Conservation (phyloP, 2,888 invertebrate genomes). For the Piscicola geometra region DNA sequence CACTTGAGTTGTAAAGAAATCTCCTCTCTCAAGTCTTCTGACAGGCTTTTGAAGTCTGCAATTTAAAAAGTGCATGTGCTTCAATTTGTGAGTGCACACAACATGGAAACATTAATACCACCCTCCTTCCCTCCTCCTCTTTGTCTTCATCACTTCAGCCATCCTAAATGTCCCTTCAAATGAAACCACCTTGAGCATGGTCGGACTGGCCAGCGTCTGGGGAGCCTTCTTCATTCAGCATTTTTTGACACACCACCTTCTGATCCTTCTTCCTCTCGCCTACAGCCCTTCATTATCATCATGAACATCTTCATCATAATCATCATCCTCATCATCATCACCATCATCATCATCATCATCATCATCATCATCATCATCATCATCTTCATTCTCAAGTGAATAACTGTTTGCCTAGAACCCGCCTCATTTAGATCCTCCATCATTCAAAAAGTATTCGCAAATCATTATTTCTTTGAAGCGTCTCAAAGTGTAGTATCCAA, state of each 20-base stretch:
- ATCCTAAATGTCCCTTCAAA: background rate
- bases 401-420: no score
- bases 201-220: background rate
- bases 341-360: background rate
- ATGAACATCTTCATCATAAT: no score
- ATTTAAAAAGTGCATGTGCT: no score
- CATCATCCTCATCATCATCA: background rate
- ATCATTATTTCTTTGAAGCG: no score
- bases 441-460: no score
- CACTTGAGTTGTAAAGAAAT: background rate
- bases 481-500: no score
- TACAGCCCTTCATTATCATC: conserved; percentile 9
- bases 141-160: no score
- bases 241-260: conserved; percentile 20
- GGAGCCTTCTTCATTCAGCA: background rate
- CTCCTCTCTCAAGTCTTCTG: background rate
- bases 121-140: no score
- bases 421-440: no score
- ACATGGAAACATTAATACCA: background rate
- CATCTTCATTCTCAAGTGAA: no score
- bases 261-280: background rate
- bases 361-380: background rate
- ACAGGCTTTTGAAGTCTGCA: background rate
- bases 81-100: no score
- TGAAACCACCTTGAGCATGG: background rate